Percentiles rank a stretch among this genome's conserved stretches.
phyloP scores from a whole-genome alignment of 2,113 vertebrate species.

The Elephas maximus region DNA sequence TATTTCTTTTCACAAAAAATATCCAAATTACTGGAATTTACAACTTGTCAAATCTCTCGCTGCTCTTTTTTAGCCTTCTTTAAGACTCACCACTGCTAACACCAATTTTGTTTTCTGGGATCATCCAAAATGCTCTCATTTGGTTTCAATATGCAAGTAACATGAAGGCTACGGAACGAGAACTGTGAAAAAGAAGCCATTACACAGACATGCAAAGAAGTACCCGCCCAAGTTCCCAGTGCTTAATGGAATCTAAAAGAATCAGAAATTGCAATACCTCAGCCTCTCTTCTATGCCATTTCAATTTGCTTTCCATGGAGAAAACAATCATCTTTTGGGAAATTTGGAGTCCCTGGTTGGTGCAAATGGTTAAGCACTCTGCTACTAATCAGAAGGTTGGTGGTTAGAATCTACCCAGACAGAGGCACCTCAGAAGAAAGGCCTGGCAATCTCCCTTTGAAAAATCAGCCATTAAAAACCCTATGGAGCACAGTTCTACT shows the following conservation, averaged over 20 bases:
- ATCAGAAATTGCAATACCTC: too few relatives aligned
- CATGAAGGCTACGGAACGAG: background rate
- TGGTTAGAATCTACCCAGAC: too few relatives aligned
- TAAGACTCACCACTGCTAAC: background rate
- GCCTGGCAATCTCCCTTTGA: too few relatives aligned
- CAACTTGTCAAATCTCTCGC: background rate
- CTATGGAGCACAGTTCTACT: too few relatives aligned
- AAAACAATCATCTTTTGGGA: background rate
- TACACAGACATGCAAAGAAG: background rate
- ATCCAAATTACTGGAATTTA: background rate
- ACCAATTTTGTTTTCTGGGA: background rate
- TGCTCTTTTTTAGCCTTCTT: background rate
- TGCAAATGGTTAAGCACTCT: too few relatives aligned
- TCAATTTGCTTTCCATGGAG: background rate
- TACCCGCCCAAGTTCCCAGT: rapidly evolving
- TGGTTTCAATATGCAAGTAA: background rate
- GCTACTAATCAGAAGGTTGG: too few relatives aligned
- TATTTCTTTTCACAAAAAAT: background rate
- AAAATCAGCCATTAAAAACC: too few relatives aligned
- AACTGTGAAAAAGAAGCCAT: background rate
- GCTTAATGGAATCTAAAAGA: background rate
- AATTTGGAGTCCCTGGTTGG: background rate
- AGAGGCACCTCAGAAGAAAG: too few relatives aligned
- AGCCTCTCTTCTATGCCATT: background rate
- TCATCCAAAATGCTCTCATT: background rate